These are phyloP conservation scores for Atrichornis clamosus DNA, from an alignment of 2,113 vertebrate species.

Conservation along the genomic window DNA sequence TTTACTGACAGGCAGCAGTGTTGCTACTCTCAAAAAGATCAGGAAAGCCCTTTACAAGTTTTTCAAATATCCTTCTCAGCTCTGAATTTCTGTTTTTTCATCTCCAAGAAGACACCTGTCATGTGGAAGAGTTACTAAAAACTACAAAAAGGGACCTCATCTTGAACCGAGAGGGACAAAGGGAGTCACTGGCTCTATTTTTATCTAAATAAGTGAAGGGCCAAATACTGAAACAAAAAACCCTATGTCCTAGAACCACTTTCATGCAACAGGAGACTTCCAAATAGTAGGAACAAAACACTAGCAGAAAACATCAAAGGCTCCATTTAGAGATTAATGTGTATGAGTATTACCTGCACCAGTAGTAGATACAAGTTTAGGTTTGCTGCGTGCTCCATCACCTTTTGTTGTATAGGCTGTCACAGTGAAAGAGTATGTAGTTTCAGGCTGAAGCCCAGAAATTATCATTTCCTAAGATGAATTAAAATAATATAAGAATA, in stretches of 20 bases:
- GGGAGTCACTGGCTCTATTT: neutral
- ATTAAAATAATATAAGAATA: slow-evolving; percentile 37
- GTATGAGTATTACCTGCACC: slow-evolving; percentile 85
- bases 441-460: slow-evolving; percentile 92
- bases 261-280: neutral
- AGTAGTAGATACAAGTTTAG: slow-evolving; percentile 91
- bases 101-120: neutral
- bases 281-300: neutral
- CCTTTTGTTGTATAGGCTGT: slow-evolving; percentile 98
- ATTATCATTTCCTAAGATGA: slow-evolving; percentile 92
- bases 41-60: neutral
- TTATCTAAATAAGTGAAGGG: neutral
- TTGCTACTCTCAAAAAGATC: neutral
- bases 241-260: neutral
- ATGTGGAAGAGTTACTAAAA: neutral
- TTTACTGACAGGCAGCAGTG: neutral
- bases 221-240: neutral
- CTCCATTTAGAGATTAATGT: neutral
- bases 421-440: slow-evolving; percentile 93
- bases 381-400: slow-evolving; percentile 97
- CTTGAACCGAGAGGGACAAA: neutral
- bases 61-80: neutral
- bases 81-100: neutral
- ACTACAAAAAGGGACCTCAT: neutral
- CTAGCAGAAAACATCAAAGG: neutral